Base-by-base conservation (phyloP, 2,797 vertebrate species). In the Urocyon cinereoargenteus region DNA sequence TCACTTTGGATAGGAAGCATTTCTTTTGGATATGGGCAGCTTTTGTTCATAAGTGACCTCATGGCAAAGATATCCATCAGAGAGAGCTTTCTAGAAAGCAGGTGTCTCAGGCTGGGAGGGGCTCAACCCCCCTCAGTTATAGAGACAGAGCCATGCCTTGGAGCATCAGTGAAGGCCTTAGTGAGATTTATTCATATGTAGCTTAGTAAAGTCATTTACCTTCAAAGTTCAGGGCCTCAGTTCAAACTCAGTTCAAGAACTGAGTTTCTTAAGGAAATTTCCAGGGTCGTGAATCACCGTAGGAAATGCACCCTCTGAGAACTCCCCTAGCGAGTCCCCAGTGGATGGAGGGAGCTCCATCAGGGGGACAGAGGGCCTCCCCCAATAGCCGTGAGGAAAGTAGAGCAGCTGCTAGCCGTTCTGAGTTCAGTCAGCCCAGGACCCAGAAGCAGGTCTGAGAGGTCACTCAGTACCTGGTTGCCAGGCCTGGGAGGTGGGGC, bases 211-310 rank as follows among this genome's bases (percentile, higher is more conserved):
- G 55, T 55, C 64, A 75, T 24, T 85, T 78, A 72, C 45, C 93
- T 70, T 73, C 90, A 92, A 93, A 96, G 82, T 73, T 85, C 93
- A 97, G 57, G 70, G 24, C 49, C 81, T 87, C 40, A 45, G 6
- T 40, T 40, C 40, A 40, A 40, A 40, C 40, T 40, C 40, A 40
- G 24, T 75, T 62, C 59, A 94, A 82, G 68, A 97, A 55, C 57
- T 72, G 87, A 45, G 57, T 92, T 94, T 94, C 83, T 51, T 73
- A 34, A 62, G 45, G 70, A 19, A 53, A 85, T 78, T 86, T 94
- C 87, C 82, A 34, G 36, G 36, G 59, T 89, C n/a, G 62, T 94
- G 55, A 93, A 73, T 93, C n/a, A 1, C 7, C n/a, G 31, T 68
- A 79, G 79, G 53, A 97, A 92, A 73, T 92, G 68, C 49, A 62